phyloP scores from a whole-genome alignment of 2,888 invertebrate species.

The Nephrotoma guestfalica region DNA sequence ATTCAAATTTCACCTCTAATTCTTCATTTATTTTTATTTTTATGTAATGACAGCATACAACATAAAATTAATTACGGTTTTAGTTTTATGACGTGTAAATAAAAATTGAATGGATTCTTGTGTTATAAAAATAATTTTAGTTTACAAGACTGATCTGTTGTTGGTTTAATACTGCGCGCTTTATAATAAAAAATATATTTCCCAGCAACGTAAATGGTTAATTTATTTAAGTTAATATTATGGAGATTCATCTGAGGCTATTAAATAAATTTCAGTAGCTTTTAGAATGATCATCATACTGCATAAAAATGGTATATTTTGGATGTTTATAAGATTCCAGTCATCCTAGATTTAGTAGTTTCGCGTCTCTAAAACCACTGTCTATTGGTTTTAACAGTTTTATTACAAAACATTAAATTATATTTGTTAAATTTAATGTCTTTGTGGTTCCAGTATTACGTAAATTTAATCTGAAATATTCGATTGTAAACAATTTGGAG shows the following conservation, averaged over 20 bases:
- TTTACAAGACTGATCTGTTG: not conserved
- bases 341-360: not conserved
- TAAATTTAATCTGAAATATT: not conserved
- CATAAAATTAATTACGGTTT: not conserved
- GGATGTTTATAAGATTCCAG: not conserved
- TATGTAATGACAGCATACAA: not conserved
- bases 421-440: not conserved
- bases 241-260: not conserved
- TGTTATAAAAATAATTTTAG: not conserved
- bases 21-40: not conserved
- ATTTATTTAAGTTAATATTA: not conserved
- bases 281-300: not conserved
- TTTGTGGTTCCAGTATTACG: not conserved
- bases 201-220: not conserved
- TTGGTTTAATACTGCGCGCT: not conserved
- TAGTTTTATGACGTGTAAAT: not conserved
- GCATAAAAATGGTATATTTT: not conserved
- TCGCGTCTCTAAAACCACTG: not conserved
- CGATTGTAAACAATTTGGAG: not conserved
- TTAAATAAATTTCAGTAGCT: not conserved
- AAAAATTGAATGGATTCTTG: not conserved
- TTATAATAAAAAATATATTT: not conserved
- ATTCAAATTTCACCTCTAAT: not conserved
- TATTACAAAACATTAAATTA: not conserved
- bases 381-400: not conserved